Evolutionary conservation across 2,113 vertebrate genomes (phyloP), one percentile per base, ranked within the genome.

Genomic region (Dipodomys spectabilis): DNA sequence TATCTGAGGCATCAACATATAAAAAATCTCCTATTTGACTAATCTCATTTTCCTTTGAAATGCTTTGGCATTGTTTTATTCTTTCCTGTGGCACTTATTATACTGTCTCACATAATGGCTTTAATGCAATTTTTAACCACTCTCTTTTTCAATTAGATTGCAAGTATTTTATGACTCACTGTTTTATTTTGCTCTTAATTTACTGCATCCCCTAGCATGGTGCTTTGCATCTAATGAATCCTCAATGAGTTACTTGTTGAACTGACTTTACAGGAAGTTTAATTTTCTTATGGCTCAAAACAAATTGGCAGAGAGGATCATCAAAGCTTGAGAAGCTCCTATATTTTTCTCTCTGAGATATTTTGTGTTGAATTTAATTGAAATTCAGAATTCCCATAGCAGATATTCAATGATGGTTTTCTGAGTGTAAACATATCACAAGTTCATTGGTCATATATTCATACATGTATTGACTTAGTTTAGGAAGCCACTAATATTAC

Each of bases 121-220:
- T 92, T 28, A 91, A 23, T 74, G 32, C 23, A 95, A 74, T 64
- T 85, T 80, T 93, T 93, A 91, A 88, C 13, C 9, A 91, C 20
- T 85, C 18, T 91, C 27, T 84, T 74, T 94, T 96, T 90, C 65
- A 94, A 86, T 90, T 92, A 71, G 30, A 71, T 62, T 78, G 27
- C 39, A 85, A 81, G 53, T 62, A 92, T 30, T n/a, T 94, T 92
- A 93, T 93, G 81, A 83, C 28, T 78, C 28, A 44, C n/a, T 93
- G 49, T 93, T 96, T 96, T 81, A 84, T 82, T 91, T 96, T 87
- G 65, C n/a, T 91, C 91, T 93, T 91, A 91, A 90, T 95, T 91
- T 93, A 78, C 22, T 69, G 30, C 57, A 90, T 77, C 32, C 30
- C 7, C 6, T 93, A 49, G 13, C 30, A 74, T 82, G 39, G 75